phyloP scores from a whole-genome alignment of 1,140 invertebrate genomes.

The Drosophila tsacasi region DNA sequence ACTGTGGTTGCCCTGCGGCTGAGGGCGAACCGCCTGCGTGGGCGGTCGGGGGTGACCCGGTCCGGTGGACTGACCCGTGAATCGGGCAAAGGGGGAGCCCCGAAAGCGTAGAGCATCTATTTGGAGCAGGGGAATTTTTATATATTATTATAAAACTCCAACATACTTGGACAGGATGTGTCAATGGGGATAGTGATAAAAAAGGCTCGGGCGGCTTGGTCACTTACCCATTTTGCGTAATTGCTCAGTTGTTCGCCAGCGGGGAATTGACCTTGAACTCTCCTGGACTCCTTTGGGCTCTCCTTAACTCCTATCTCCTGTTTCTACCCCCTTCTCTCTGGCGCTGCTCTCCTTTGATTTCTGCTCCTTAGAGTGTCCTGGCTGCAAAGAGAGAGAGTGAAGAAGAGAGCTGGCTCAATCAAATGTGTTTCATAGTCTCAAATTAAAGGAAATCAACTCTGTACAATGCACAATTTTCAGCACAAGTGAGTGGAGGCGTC shows the following conservation, averaged over 20 bases:
- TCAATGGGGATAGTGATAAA: too few species aligned
- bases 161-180: background rate
- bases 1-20: slow-evolving; percentile 8
- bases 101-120: slow-evolving; percentile 85
- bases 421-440: background rate
- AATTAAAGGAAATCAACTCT: background rate
- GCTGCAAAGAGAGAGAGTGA: slow-evolving; percentile 17
- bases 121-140: background rate
- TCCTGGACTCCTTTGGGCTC: too few species aligned
- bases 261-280: slow-evolving; percentile 37
- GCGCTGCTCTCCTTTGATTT: background rate
- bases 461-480: too few species aligned
- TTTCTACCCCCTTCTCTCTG: background rate
- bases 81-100: slow-evolving; percentile 85
- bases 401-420: background rate
- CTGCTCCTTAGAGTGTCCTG: slow-evolving; percentile 18
- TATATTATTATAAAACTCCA: too few species aligned
- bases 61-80: slow-evolving; percentile 51
- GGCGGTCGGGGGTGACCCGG: slow-evolving; percentile 31
- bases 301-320: background rate
- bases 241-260: slow-evolving; percentile 68
- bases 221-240: slow-evolving; percentile 76
- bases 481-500: background rate
- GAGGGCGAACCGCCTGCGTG: slow-evolving; percentile 13
- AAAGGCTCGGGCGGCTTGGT: slow-evolving; percentile 7